Evolutionary conservation across 2,797 vertebrate species (phyloP), one percentile per base, ranked within the genome.

Genomic region (Triplophysa bombifrons): DNA sequence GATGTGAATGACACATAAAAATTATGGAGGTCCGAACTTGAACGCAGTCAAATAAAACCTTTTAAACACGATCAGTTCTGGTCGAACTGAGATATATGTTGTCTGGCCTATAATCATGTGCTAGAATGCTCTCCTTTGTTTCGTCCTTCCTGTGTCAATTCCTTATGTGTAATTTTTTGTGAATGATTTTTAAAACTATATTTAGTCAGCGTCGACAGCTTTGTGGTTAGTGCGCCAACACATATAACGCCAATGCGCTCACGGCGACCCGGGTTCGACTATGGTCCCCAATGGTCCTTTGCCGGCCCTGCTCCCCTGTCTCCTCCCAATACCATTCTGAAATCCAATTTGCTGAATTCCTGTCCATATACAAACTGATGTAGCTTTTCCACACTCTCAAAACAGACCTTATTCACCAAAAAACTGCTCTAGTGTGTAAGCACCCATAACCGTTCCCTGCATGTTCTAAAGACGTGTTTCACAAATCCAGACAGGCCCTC

Each of bases 91-190:
- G 17, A 77, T 46, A 69, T 38, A 61, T 69, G 64, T 64, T 34
- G 19, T 48, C 65, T 58, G 22, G 65, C 12, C 65, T 38, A 48
- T 76, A 76, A 68, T 76, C 51, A 48, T 19, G 19, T n/a, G 4
- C 34, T 38, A 38, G 34, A 38, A 38, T 8, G 34, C 34, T 38
- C 34, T 38, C 34, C 6, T 38, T 6, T 38, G 34, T 38, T 38
- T 38, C 14, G 9, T 51, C n/a, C 44, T 38, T 66, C 16, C 63
- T 61, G 44, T 64, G 20, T 34, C 55, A 20, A 20, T 9, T 9
- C 27, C 13, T 46, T 0, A 46, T 11, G 44, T 46, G 12, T 46
- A 0, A 46, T 56, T 56, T 20, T 56, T 34, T 34, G 34, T 1
- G 34, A 38, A 38, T 38, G 34, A 38, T 38, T 38, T 38, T 38